Base-by-base conservation (phyloP, 2,113 vertebrate species). In the Mormyrus lacerda region DNA sequence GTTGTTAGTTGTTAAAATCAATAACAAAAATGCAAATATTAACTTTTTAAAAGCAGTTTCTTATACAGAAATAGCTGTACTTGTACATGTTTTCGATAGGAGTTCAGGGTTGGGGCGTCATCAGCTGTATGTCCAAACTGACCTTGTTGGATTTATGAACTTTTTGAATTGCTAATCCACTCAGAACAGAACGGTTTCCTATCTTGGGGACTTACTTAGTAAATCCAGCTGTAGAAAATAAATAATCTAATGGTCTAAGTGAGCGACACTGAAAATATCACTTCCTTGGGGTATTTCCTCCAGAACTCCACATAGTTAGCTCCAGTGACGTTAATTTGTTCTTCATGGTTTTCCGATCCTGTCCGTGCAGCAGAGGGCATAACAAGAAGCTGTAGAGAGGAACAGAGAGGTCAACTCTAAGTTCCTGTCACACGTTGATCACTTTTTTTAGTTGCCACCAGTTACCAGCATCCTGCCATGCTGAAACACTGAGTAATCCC, bases 201-300 rank as follows among this genome's bases (percentile, higher is more conserved):
- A 21, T 55, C 53, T 55, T 21, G 19, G 53, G 53, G 19, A 55
- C 53, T 55, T 55, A 55, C 69, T 51, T 53, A 35, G n/a, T 9
- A 55, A 55, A 83, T 79, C 17, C 51, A 89, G 89, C 48, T 89
- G 92, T 89, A 92, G 65, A 76, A 85, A 65, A 89, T 50, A 85
- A 65, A 90, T 47, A 24, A 27, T n/a, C 13, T 8, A 45, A 45
- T 53, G 3, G 31, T 58, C 53, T 47, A 10, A 21, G 88, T 61
- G 31, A 83, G 47, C 7, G 8, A 27, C 55, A 73, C 6, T 88
- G 24, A 42, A 84, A 83, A 84, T 51, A 84, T 89, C 39, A 89
- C 19, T 31, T 84, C 83, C 44, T 85, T 42, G 5, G 31, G 69
- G 69, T 13, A 76, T 76, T 76, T 39, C 17, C 73, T 79, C 53